A percentile compares a stretch with the other conserved stretches of the same genome.
Evolutionary conservation across 2,113 vertebrate species (phyloP).

Genomic region (Carlito syrichta): DNA sequence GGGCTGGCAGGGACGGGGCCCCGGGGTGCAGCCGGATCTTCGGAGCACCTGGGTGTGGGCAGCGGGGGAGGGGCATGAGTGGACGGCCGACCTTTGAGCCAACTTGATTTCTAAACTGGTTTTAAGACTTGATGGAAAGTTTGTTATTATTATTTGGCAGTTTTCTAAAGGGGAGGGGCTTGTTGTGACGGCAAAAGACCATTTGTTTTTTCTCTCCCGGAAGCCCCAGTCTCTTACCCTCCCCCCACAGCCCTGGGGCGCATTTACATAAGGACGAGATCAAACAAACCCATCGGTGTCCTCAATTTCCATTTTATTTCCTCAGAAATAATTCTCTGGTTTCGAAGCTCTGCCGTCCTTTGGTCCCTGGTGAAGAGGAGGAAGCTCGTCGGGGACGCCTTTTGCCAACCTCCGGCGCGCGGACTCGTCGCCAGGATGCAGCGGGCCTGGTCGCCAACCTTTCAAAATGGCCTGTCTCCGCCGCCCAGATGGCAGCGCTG

Average conservation of each 20-base stretch:
- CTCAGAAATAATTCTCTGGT: not conserved
- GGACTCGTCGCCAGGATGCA: slow-evolving; percentile 6
- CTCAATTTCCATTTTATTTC: not conserved
- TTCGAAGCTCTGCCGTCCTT: fast-evolving
- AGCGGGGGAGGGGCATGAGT: fast-evolving
- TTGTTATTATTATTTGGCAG: not conserved
- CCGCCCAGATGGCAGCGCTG: slow-evolving; percentile 23
- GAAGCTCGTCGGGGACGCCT: not conserved
- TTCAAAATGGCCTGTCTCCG: slow-evolving; percentile 38
- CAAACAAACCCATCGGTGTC: not conserved
- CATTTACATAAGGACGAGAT: not conserved
- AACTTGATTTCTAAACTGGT: not conserved
- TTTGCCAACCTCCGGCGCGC: not conserved
- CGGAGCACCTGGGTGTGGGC: too few species aligned
- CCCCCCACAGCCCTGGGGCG: fast-evolving
- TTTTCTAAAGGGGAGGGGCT: not conserved
- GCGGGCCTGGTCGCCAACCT: slow-evolving; percentile 49
- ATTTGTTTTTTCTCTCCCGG: not conserved
- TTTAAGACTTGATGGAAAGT: not conserved
- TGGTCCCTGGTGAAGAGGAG: not conserved
- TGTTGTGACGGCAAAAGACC: fast-evolving
- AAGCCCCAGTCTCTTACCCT: not conserved
- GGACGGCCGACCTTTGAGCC: fast-evolving
- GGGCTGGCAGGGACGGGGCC: fast-evolving
- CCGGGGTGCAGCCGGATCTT: not conserved